phyloP scores from a whole-genome alignment of 2,888 invertebrate genomes.

The Micoletzkya japonica region DNA sequence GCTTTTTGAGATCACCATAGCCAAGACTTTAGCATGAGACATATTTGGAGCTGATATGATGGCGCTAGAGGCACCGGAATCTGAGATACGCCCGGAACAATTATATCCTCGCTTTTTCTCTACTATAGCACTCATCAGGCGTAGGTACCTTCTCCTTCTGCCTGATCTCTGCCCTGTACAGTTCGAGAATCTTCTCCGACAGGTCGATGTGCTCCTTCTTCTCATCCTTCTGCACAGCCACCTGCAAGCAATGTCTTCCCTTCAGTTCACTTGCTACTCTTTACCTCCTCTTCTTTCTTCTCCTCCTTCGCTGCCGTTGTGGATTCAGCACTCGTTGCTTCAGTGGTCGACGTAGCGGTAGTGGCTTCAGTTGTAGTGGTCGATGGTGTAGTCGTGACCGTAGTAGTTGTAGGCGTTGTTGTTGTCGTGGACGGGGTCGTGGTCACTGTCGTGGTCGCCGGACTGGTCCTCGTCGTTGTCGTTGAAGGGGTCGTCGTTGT shows the following conservation, averaged over 20 bases:
- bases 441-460: conserved; percentile 15
- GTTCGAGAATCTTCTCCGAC: conserved; percentile 27
- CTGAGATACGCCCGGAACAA: no score
- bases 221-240: conserved; percentile 11
- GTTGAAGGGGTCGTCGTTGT: not conserved
- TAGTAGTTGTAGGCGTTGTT: no score
- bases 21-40: no score
- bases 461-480: not conserved
- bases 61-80: no score
- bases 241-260: not conserved
- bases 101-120: no score
- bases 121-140: not conserved
- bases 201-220: conserved; percentile 22
- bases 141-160: not conserved
- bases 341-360: conserved; percentile 5
- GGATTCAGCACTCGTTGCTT: not conserved
- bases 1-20: no score
- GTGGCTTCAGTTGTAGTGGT: conserved; percentile 17
- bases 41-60: no score
- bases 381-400: not conserved
- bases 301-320: conserved; percentile 19
- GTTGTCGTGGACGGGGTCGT: no score
- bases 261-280: not conserved
- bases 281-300: conserved; percentile 1
- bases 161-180: conserved; percentile 22